Evolutionary conservation across 2,797 vertebrate genomes (phyloP), one percentile per base, ranked within the genome.

Genomic region (Enteromius afrohamiltoni): DNA sequence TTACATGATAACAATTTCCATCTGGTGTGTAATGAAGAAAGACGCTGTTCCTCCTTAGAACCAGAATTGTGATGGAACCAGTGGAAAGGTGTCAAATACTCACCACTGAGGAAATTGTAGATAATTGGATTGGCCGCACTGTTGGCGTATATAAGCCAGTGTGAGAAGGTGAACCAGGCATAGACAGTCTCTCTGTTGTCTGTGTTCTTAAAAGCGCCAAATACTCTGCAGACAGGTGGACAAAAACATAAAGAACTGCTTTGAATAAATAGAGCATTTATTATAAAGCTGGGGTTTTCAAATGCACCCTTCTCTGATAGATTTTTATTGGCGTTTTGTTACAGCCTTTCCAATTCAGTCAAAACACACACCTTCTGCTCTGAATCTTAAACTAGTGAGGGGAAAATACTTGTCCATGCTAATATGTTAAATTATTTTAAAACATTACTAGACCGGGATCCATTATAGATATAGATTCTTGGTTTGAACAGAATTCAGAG

Each of bases 41-140:
- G 47, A 34, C 29, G 31, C 23, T 6, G 26, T 6, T 26, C 17
- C 10, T 55, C 31, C n/a, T 19, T 21, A 75, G 11, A 75, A 23
- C 1, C 51, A 58, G 21, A 37, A 23, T 17, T 29, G 26, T 16
- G 60, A 1, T 58, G 21, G 2, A 73, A 53, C 10, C 17, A 23
- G 53, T 6, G 16, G 14, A 14, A 55, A 14, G 10, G 3, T 68
- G 19, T 62, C 17, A 10, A 23, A 80, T 62, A 96, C 97, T 97
- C 91, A 99, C 98, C 96, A 77, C 98, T 99, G 79, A 99, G 96
- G 90, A 99, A 99, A 91, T 99, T 99, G 91, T 99, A 99, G 94
- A 99, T 98, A 87, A 99, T 98, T 67, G 98, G 97, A 91, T 99
- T 99, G 75, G 96, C 97, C 77, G 98, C 98, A 88, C 98, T 99